Evolutionary conservation across 2,888 invertebrate species (phyloP).

Genomic region (Meteorus cinctellus): DNA sequence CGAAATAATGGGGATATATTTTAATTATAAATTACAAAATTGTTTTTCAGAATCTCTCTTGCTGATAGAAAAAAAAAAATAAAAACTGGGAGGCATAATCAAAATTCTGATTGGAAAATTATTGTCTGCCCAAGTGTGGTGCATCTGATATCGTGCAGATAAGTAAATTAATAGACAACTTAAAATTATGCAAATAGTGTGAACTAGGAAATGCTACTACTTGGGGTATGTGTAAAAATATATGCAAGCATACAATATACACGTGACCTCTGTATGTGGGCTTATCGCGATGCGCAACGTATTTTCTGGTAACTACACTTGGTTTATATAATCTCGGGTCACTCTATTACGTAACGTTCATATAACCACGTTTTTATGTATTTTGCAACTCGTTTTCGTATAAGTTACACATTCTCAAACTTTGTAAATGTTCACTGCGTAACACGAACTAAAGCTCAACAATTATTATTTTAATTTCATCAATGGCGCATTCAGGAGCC

Average conservation of each 20-base stretch:
- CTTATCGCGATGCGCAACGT: slow-evolving; percentile 34
- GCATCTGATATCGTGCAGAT: not conserved
- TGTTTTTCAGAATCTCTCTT: too few species aligned
- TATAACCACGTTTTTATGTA: not conserved
- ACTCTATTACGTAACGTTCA: not conserved
- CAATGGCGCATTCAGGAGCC: not conserved
- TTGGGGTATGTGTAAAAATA: slow-evolving; percentile 10
- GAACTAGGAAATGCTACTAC: not conserved
- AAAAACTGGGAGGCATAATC: too few species aligned
- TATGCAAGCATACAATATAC: slow-evolving; percentile 24
- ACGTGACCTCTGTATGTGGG: slow-evolving; percentile 14
- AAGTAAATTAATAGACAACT: slow-evolving; percentile 31
- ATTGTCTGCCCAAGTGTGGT: not conserved
- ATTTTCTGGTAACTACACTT: slow-evolving; percentile 29
- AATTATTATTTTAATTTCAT: not conserved
- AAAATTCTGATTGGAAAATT: not conserved
- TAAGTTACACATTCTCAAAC: not conserved
- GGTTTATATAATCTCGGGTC: slow-evolving; percentile 32
- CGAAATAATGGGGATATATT: too few species aligned
- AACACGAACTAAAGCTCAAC: not conserved
- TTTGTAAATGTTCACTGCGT: not conserved
- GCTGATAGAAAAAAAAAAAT: too few species aligned
- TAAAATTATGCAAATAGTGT: slow-evolving; percentile 35
- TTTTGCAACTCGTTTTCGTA: slow-evolving; percentile 13
- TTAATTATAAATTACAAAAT: too few species aligned